Evolutionary conservation across 2,797 vertebrate species (phyloP).

Genomic region (Sebastes wilsoni): DNA sequence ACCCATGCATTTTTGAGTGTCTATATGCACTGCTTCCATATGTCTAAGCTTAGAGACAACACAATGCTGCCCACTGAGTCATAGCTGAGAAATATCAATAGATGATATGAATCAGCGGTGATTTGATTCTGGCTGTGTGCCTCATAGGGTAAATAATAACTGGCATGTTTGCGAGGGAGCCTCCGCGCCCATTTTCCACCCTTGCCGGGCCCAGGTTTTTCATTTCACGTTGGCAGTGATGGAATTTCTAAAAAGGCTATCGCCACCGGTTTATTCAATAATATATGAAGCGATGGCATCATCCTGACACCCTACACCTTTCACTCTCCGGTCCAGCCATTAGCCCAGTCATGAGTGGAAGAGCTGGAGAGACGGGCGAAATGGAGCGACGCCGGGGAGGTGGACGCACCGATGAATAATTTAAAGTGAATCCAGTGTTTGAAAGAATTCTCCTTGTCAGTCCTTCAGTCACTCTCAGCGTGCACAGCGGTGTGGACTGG

Average conservation of each 20-base stretch:
- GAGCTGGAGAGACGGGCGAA: constrained; percentile 45
- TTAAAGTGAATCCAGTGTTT: constrained; percentile 64
- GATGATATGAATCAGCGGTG: not conserved
- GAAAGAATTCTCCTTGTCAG: constrained; percentile 45
- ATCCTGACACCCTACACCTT: constrained; percentile 70
- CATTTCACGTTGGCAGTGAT: constrained; percentile 41
- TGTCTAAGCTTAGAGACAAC: not conserved
- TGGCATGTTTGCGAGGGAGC: constrained; percentile 3
- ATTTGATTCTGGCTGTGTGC: constrained; percentile 10
- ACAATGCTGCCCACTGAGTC: not conserved
- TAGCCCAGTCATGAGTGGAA: constrained; percentile 38
- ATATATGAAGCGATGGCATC: constrained; percentile 71
- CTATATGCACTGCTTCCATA: not conserved
- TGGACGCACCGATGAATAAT: constrained; percentile 74
- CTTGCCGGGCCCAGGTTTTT: constrained; percentile 19
- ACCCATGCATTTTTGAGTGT: constrained; percentile 1
- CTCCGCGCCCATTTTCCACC: not conserved
- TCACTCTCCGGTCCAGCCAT: constrained; percentile 42
- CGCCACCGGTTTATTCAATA: constrained; percentile 65
- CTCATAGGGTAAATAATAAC: constrained; percentile 31
- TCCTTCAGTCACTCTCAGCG: constrained; percentile 38
- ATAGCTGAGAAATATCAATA: not conserved
- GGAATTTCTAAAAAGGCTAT: constrained; percentile 63
- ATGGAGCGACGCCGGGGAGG: constrained; percentile 37
- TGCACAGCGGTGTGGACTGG: constrained; percentile 28